Conservation (phyloP, 2,888 invertebrate genomes). For the Gymnocheta viridis region DNA sequence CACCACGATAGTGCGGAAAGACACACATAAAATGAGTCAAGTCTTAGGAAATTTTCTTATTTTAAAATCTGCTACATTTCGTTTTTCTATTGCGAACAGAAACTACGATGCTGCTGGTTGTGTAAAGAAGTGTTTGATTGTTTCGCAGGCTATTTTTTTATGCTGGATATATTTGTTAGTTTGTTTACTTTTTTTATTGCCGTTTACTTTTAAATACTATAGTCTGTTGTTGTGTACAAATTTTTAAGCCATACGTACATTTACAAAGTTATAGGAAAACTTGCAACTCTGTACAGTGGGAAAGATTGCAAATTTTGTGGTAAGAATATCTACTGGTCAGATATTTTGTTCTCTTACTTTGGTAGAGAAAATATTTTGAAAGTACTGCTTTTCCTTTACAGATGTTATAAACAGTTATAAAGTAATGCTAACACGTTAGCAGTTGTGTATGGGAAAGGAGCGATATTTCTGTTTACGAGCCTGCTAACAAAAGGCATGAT, state of each 20-base stretch:
- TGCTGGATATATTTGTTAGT: slow-evolving; percentile 44
- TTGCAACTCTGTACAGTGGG: background rate
- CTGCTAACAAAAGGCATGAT: too few relatives aligned
- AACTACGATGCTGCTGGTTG: background rate
- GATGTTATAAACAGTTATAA: too few relatives aligned
- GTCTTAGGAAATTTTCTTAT: background rate
- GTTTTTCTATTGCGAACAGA: background rate
- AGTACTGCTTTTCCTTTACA: too few relatives aligned
- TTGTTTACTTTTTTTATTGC: slow-evolving; percentile 61
- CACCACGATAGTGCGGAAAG: background rate
- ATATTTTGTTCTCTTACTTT: too few relatives aligned
- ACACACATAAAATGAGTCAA: background rate
- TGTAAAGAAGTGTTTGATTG: slow-evolving; percentile 25
- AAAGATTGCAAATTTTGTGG: too few relatives aligned
- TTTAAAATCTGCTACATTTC: slow-evolving; percentile 10
- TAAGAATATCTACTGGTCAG: background rate
- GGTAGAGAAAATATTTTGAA: too few relatives aligned
- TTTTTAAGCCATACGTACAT: background rate
- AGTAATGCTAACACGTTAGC: too few relatives aligned
- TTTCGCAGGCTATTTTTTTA: slow-evolving; percentile 22
- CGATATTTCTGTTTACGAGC: too few relatives aligned
- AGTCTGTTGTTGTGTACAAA: slow-evolving; percentile 6
- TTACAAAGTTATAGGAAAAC: background rate
- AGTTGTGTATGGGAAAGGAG: too few relatives aligned
- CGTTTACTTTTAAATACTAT: slow-evolving; percentile 55